Evolutionary conservation across 2,113 vertebrate genomes (phyloP).

Genomic region (Hippocampus guttulatus): DNA sequence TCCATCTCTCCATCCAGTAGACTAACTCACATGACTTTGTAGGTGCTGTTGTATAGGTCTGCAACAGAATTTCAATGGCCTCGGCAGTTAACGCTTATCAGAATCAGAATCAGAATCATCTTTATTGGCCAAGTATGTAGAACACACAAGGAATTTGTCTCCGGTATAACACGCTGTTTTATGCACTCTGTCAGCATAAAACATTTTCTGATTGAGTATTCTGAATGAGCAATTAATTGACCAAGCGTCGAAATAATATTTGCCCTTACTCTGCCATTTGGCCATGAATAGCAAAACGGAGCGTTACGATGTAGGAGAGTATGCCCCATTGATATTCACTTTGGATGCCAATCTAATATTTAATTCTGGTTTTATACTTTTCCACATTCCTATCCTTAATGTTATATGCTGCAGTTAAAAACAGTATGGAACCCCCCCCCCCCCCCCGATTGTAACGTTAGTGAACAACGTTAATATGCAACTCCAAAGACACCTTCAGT

Average conservation of each 20-base stretch:
- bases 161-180: too few relatives aligned
- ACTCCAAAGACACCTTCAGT: conserved; percentile 4
- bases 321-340: not conserved
- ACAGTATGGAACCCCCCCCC: not conserved
- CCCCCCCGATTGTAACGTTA: not conserved
- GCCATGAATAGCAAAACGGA: not conserved
- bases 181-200: not conserved
- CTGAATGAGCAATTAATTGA: not conserved
- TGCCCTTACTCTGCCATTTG: not conserved
- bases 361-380: not conserved
- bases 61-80: too few relatives aligned
- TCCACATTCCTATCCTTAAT: too few relatives aligned
- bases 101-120: too few relatives aligned
- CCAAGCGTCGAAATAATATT: not conserved
- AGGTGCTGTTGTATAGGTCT: too few relatives aligned
- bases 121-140: too few relatives aligned
- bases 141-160: too few relatives aligned
- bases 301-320: not conserved
- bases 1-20: too few relatives aligned
- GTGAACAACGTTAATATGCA: conserved; percentile 1
- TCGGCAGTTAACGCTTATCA: too few relatives aligned
- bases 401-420: not conserved
- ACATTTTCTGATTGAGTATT: not conserved
- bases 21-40: too few relatives aligned
- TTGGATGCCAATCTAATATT: not conserved